Evolutionary conservation across 1,140 invertebrate genomes (phyloP).

Genomic region (Carcinoscorpius rotundicauda): DNA sequence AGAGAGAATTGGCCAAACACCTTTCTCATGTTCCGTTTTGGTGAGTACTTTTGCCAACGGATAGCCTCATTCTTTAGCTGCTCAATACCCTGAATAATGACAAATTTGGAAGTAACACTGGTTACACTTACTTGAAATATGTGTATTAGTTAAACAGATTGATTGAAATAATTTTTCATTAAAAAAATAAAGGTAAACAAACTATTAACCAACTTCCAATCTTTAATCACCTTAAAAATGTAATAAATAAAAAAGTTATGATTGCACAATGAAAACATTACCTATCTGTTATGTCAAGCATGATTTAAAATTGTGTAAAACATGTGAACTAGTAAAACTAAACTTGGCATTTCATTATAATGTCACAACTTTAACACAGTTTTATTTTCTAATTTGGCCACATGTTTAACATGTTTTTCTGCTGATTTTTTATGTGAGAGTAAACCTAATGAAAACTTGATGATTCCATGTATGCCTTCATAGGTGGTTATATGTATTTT

Average conservation of each 20-base stretch:
- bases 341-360: no score
- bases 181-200: neutral
- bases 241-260: conserved; percentile 4
- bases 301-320: no score
- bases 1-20: conserved; percentile 89
- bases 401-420: no score
- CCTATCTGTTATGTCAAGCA: neutral
- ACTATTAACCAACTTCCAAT: neutral
- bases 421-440: no score
- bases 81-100: conserved; percentile 24
- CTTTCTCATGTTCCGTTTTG: conserved; percentile 85
- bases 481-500: no score
- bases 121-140: neutral
- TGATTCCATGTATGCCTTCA: no score
- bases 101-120: neutral
- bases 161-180: neutral
- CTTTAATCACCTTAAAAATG: neutral
- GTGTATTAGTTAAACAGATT: neutral
- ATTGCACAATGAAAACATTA: neutral
- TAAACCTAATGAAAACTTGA: no score
- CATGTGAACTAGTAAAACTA: no score
- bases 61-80: conserved; percentile 28
- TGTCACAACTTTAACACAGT: no score
- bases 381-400: no score
- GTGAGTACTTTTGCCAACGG: conserved; percentile 74